Evolutionary conservation across 2,888 invertebrate genomes (phyloP), one percentile per base, ranked within the genome.

Genomic region (Tachina grossa): DNA sequence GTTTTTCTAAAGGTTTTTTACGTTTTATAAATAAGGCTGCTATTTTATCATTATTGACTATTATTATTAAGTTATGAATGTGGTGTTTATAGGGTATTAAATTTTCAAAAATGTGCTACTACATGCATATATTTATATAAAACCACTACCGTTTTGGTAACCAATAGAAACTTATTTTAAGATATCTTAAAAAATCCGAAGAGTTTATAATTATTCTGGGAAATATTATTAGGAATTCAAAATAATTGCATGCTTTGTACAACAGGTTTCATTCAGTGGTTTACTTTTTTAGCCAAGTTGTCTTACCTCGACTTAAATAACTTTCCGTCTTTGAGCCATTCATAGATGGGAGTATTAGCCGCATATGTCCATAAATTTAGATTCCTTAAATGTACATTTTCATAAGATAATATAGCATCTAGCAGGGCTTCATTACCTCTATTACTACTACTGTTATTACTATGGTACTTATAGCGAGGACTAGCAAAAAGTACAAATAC

Each of bases 401-500:
- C 83, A 83, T 92, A 92, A 9, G 88, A 87, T 13, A 89, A 85
- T 49, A 92, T 83, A 9, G 90, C 90, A 9, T 90, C 88, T 1
- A 92, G 65, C 9, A 91, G 13, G 0, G 89, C 88, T 9, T 89
- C 87, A 59, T 66, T 74, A 8, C 57, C 66, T 13, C 49, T 59
- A n/a, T 13, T 16, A 19, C 19, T 71, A 0, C 13, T 68, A 4
- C 51, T 53, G 74, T 87, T 88, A 13, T 75, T 45, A 19, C 88
- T 88, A 51, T 87, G 69, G 74, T 85, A 75, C 51, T 87, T 86
- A 59, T 88, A 89, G 0, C 89, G 89, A 19, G 91, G 91, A 72
- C 91, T 89, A 19, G 92, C 89, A 85, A 92, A 92, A 8, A 93
- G 75, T 16, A 92, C 90, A 83, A 89, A 93, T 10, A 93, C 87